phyloP scores from a whole-genome alignment of 2,797 vertebrate genomes.

The Amblyopsis hoosieri region DNA sequence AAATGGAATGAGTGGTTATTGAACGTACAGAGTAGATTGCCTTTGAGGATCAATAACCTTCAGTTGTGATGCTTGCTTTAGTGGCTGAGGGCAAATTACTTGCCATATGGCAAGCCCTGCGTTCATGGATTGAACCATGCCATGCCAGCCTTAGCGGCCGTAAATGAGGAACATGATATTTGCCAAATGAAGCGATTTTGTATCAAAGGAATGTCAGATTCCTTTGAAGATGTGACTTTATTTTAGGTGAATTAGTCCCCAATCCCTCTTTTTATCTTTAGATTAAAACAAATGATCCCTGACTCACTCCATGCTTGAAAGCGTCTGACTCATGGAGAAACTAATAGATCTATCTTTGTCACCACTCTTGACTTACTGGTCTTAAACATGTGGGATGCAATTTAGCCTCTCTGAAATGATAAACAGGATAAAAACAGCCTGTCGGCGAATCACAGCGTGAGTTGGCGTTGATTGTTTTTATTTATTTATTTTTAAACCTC shows the following conservation, averaged over 20 bases:
- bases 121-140: conserved; percentile 7
- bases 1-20: conserved; percentile 15
- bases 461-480: neutral
- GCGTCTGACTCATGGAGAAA: conserved; percentile 57
- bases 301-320: conserved; percentile 24
- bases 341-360: conserved; percentile 40
- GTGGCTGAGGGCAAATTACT: conserved; percentile 9
- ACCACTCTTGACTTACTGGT: conserved; percentile 30
- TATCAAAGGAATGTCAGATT: neutral
- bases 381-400: conserved; percentile 24
- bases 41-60: conserved; percentile 17
- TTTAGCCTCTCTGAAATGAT: conserved; percentile 17
- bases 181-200: neutral
- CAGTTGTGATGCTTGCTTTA: conserved; percentile 2
- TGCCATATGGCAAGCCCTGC: neutral
- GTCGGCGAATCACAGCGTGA: neutral
- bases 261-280: conserved; percentile 1
- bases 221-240: neutral
- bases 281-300: conserved; percentile 17
- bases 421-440: conserved; percentile 23
- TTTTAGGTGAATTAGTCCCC: neutral
- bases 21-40: conserved; percentile 3
- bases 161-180: neutral
- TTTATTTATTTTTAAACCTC: neutral
- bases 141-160: neutral